phyloP scores from a whole-genome alignment of 2,888 invertebrate species.

The Heliconius sara region DNA sequence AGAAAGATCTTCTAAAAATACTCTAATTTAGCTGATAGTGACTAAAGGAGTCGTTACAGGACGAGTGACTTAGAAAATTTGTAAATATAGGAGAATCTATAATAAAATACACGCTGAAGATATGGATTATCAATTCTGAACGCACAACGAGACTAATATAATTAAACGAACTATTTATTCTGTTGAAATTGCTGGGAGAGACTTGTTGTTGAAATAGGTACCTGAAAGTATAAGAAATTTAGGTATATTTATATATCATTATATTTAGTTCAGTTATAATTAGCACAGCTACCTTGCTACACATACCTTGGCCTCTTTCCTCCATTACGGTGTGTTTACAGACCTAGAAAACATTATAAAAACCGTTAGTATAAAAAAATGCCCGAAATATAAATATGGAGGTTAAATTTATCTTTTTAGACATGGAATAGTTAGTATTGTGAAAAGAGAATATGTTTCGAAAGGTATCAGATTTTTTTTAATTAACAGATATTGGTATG shows the following conservation, averaged over 20 bases:
- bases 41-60: constrained; percentile 58
- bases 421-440: not conserved
- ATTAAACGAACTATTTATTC: constrained; percentile 54
- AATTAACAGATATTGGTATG: not conserved
- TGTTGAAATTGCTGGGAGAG: constrained; percentile 45
- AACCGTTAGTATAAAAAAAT: constrained; percentile 36
- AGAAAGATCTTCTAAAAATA: constrained; percentile 83
- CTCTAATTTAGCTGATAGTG: constrained; percentile 62
- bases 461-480: not conserved
- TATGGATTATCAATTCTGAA: constrained; percentile 53
- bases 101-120: constrained; percentile 46
- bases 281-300: not conserved
- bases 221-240: constrained; percentile 42
- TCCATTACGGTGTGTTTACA: constrained; percentile 69
- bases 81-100: constrained; percentile 49
- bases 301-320: constrained; percentile 64
- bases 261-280: constrained; percentile 6
- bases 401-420: not conserved
- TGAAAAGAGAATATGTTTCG: not conserved
- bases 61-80: constrained; percentile 65
- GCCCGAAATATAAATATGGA: not conserved
- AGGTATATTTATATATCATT: not conserved
- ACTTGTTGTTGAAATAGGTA: constrained; percentile 50
- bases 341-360: constrained; percentile 71
- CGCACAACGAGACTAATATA: constrained; percentile 66